Base-by-base conservation (phyloP, 2,797 vertebrate species). In the Ciconia nigra region DNA sequence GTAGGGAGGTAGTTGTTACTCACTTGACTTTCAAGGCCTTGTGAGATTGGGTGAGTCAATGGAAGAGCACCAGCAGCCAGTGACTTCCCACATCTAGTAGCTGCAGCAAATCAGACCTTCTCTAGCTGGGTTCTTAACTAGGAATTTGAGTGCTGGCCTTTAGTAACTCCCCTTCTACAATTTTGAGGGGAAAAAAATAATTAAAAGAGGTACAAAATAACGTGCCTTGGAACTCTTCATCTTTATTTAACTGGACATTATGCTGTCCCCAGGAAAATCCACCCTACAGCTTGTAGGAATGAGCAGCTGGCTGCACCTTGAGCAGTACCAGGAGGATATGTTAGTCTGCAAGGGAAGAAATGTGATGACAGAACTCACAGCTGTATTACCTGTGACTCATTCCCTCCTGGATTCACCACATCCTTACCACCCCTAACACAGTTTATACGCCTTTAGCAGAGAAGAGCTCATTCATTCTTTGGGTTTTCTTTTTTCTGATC, bases 171-270 rank as follows among this genome's bases (percentile, higher is more conserved):
- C 3, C 15, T 62, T 70, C 63, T 62, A 55, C 13, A 65, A 17
- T 42, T 61, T 77, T 44, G 28, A 79, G n/a, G 11, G 33, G 2
- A 9, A 9, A 70, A 70, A 71, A 80, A 29, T 17, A 70, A 57
- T 63, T 65, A 11, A 37, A 76, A 89, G 10, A 71, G 1, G 3
- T 61, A 83, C 5, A 77, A 35, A 79, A 39, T 24, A 55, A n/a
- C 6, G 1, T 24, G 35, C 74, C 13, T 62, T 35, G 25, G 39
- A 72, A 62, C 3, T 6, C 9, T 42, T 7, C 1, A 0, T 35
- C 79, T 88, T 93, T 37, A 15, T 90, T 86, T 76, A 62, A 31
- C 33, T 18, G 31, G n/a, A 79, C 67, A 25, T 35, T 2, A 18
- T 47, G 11, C 7, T 49, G 15, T 62, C 26, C 31, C 21, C 29